Conservation (phyloP, 2,113 vertebrate species). For the Halichoeres trimaculatus region DNA sequence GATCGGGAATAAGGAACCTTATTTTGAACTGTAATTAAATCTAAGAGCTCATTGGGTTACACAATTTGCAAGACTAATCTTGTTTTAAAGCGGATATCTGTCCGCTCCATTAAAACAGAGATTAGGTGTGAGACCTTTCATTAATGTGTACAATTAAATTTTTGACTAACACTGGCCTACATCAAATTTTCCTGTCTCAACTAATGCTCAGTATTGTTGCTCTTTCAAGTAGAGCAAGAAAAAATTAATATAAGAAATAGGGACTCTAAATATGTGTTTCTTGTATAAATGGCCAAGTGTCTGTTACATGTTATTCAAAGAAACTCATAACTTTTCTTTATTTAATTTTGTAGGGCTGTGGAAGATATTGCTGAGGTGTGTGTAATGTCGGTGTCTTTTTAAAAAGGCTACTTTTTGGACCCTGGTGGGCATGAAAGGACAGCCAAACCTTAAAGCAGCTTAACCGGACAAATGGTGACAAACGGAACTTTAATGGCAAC, state of each 20-base stretch:
- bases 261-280: not conserved
- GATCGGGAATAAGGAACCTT: slow-evolving; percentile 5
- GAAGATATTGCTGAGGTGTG: not conserved
- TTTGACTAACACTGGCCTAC: not conserved
- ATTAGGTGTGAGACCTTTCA: slow-evolving; percentile 20
- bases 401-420: not conserved
- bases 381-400: not conserved
- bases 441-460: slow-evolving; percentile 40
- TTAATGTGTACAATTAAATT: not conserved
- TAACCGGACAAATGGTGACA: slow-evolving; percentile 30
- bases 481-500: not conserved
- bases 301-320: not conserved
- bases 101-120: slow-evolving; percentile 12
- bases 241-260: no score
- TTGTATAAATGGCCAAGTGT: no score
- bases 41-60: slow-evolving; percentile 54
- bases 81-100: slow-evolving; percentile 49
- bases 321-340: no score
- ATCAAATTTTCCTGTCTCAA: no score
- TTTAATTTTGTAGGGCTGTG: not conserved
- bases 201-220: no score
- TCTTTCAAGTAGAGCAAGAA: no score
- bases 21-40: slow-evolving; percentile 66
- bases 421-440: slow-evolving; percentile 1
- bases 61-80: slow-evolving; percentile 60